A percentile compares a stretch with the other conserved stretches of the same genome.
Evolutionary conservation across 1,140 invertebrate genomes (phyloP).

Genomic region (Hycleus cichorii): DNA sequence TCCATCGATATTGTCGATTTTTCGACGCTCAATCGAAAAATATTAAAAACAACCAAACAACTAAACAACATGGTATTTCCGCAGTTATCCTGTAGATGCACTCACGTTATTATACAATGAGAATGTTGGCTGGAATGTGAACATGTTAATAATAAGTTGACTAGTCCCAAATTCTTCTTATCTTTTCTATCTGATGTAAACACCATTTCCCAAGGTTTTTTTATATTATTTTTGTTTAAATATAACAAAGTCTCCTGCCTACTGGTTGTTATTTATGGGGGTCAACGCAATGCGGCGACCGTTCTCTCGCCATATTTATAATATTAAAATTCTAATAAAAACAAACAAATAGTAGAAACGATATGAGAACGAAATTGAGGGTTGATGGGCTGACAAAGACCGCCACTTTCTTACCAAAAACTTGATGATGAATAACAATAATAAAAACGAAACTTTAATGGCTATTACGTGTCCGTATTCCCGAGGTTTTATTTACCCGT

Average conservation of each 20-base stretch:
- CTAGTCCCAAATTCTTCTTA: conserved; percentile 27
- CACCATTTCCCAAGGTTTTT: conserved; percentile 27
- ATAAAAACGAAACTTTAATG: conserved; percentile 3
- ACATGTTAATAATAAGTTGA: conserved; percentile 25
- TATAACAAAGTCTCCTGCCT: conserved; percentile 3
- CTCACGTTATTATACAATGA: conserved; percentile 9
- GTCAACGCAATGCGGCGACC: conserved; percentile 13
- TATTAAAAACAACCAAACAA: no score
- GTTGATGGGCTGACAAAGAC: conserved; percentile 7
- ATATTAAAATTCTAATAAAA: conserved; percentile 19
- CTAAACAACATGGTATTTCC: conserved; percentile 3
- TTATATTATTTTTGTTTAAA: not conserved
- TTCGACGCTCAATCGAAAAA: no score
- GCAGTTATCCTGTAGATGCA: conserved; percentile 14
- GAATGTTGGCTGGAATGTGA: conserved; percentile 19
- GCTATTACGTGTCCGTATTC: conserved; percentile 2
- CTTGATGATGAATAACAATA: not conserved
- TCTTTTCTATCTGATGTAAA: conserved; percentile 28
- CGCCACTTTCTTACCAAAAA: not conserved
- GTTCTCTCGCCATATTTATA: conserved; percentile 5
- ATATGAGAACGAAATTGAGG: conserved; percentile 1
- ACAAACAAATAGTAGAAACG: not conserved
- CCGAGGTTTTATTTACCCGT: not conserved
- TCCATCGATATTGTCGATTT: no score
- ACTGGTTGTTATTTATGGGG: conserved; percentile 26